Evolutionary conservation across 2,797 vertebrate species (phyloP).

Genomic region (Gallirallus australis): DNA sequence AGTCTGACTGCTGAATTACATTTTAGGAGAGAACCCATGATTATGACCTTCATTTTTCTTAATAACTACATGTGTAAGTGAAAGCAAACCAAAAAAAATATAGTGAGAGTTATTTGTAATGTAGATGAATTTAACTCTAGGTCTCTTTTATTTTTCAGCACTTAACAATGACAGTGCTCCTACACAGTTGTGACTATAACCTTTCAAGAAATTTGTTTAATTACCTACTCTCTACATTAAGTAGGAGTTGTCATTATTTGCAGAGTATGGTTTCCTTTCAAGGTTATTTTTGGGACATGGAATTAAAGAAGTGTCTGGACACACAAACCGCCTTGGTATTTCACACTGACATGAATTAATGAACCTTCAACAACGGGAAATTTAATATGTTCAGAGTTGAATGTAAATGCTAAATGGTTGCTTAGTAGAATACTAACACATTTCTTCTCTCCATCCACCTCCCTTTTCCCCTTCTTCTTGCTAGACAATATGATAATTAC

Average conservation of each 20-base stretch:
- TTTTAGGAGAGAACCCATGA: not conserved
- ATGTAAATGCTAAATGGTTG: conserved; percentile 37
- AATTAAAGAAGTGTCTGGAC: conserved; percentile 1
- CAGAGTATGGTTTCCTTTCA: conserved; percentile 2
- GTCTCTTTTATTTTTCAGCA: not conserved
- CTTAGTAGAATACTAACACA: conserved; percentile 29
- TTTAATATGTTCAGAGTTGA: conserved; percentile 22
- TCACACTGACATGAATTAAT: conserved; percentile 49
- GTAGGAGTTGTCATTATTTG: conserved; percentile 11
- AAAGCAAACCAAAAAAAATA: not conserved
- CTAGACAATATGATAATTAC: not conserved
- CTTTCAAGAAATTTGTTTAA: conserved; percentile 29
- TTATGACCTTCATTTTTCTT: not conserved
- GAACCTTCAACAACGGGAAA: conserved; percentile 32
- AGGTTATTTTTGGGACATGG: conserved; percentile 15
- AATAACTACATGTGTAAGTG: not conserved
- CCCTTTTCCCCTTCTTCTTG: not conserved
- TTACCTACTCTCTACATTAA: not conserved
- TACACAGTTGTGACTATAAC: not conserved
- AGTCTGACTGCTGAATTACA: not conserved
- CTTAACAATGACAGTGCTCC: not conserved
- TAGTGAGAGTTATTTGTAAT: not conserved
- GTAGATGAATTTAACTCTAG: not conserved
- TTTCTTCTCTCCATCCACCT: not conserved
- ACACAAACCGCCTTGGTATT: not conserved